These are phyloP conservation scores for Anthopleura sola DNA, from an alignment of 64 coral and sea anemone genomes.

Conservation along the genomic window DNA sequence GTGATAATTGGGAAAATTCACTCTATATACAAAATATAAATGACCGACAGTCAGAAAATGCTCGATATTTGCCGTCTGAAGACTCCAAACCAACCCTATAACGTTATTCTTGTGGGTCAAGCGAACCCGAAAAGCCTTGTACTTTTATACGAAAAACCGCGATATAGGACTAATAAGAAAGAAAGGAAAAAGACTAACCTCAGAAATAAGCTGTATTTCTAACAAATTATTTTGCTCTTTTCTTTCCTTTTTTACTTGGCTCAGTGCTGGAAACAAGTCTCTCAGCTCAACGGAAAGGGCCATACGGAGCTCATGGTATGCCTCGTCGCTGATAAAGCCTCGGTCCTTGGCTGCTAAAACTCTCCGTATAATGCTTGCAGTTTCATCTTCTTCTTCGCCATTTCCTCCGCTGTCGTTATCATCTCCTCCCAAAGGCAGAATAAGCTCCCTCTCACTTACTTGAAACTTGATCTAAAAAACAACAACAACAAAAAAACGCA, in stretches of 20 bases:
- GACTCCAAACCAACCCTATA: no score
- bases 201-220: neutral
- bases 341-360: constrained; percentile 33
- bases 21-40: no score
- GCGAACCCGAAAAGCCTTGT: no score
- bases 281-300: neutral
- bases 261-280: constrained; percentile 18
- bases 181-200: neutral
- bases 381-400: neutral
- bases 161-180: no score
- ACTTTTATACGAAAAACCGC: no score
- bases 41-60: no score
- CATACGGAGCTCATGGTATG: constrained; percentile 45
- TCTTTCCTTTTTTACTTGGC: constrained; percentile 3
- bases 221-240: constrained; percentile 29
- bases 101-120: no score
- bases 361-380: neutral
- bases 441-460: constrained; percentile 6
- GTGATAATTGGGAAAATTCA: no score
- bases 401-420: neutral
- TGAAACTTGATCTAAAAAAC: neutral
- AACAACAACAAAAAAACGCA: no score
- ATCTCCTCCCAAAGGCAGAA: neutral
- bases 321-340: constrained; percentile 30
- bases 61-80: no score